Percentiles rank a stretch among this genome's conserved stretches.
Evolutionary conservation across 2,888 invertebrate genomes (phyloP).

Genomic region (Apoda limacodes): DNA sequence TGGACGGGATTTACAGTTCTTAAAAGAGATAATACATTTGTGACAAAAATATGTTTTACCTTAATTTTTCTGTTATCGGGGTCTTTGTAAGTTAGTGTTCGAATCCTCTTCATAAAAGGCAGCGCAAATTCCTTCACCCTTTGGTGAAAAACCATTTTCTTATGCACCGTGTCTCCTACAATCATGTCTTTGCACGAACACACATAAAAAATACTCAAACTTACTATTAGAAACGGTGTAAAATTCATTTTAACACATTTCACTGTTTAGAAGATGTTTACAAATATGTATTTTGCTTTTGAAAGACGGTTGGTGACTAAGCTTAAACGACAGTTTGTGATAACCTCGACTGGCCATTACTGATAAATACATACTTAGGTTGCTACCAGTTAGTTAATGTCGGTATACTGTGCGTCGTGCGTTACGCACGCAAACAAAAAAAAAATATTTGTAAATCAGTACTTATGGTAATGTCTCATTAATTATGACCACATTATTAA

Average conservation of each 20-base stretch:
- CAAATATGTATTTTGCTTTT: no score
- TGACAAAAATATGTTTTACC: slow-evolving; percentile 26
- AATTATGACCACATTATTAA: no score
- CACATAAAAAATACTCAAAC: slow-evolving; percentile 29
- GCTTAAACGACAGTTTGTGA: slow-evolving; percentile 23
- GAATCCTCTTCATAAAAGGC: slow-evolving; percentile 58
- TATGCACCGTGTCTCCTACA: slow-evolving; percentile 54
- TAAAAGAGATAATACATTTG: neutral
- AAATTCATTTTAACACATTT: slow-evolving; percentile 45
- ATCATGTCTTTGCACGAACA: slow-evolving; percentile 52
- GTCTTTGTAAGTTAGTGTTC: slow-evolving; percentile 44
- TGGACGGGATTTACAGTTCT: no score
- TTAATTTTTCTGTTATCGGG: slow-evolving; percentile 53
- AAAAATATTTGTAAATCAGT: no score
- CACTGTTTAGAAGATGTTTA: no score
- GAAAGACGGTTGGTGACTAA: slow-evolving; percentile 27
- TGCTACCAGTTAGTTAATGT: no score
- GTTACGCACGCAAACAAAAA: no score
- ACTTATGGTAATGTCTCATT: no score
- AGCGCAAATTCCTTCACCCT: slow-evolving; percentile 59
- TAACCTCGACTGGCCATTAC: slow-evolving; percentile 36
- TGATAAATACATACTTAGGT: no score
- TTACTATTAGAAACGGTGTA: slow-evolving; percentile 28
- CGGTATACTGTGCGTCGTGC: no score
- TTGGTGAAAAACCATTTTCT: slow-evolving; percentile 62